Evolutionary conservation across 2,888 invertebrate species (phyloP), one percentile per base, ranked within the genome.

Genomic region (Brachycybe producta): DNA sequence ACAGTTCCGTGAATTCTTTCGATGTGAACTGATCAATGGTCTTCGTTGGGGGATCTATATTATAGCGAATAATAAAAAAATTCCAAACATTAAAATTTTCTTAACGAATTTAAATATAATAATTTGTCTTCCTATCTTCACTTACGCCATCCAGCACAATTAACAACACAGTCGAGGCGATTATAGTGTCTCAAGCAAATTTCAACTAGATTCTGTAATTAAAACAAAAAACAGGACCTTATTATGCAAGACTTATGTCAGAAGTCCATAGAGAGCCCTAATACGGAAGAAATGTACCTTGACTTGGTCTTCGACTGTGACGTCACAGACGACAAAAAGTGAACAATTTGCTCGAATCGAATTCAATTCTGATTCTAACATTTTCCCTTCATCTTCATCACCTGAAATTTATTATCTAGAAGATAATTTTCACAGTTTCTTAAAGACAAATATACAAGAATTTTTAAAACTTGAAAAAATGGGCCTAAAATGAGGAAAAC

Each of bases 91-190:
- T 41, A n/a, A 13, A n/a, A 38, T 38, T 8, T 17, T 38, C 11
- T 17, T 41, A n/a, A 26, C 24, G 39, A 41, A 21, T 41, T 5
- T 41, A 17, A n/a, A n/a, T n/a, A n/a, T n/a, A n/a, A n/a, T n/a
- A n/a, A n/a, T n/a, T n/a, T n/a, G n/a, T n/a, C n/a, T n/a, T n/a
- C n/a, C n/a, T n/a, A n/a, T n/a, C n/a, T n/a, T n/a, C n/a, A n/a
- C 36, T n/a, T 47, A 47, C 47, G 47, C 47, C 47, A 47, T 36
- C 49, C 49, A 42, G 49, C 49, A 36, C 41, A 30, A 30, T 49
- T 49, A 17, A 49, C 26, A 30, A 49, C 39, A 28, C 5, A 41
- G 19, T 39, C 41, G 7, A 41, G 17, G 5, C 41, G 41, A 19
- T 24, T 24, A 41, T 8, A 41, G 5, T 5, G 21, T 41, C 24